Conservation (phyloP, 2,888 invertebrate species). For the Nebria brevicollis region DNA sequence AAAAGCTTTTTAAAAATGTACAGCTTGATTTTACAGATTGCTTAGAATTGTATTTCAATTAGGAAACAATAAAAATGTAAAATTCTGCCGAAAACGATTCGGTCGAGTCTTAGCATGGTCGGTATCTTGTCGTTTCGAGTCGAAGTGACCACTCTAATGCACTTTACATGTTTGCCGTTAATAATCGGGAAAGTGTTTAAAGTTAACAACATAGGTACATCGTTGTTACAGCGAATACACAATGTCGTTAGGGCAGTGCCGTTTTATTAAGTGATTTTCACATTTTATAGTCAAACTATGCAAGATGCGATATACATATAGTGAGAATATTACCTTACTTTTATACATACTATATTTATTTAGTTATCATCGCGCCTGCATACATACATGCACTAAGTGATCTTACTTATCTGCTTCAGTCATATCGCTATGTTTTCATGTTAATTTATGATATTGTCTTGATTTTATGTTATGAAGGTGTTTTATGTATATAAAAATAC, state of each 20-base stretch:
- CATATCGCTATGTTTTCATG: background rate
- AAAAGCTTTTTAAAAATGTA: too few species aligned
- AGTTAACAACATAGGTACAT: slow-evolving; percentile 61
- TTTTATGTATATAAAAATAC: background rate
- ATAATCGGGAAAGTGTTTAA: slow-evolving; percentile 61
- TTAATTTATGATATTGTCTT: background rate
- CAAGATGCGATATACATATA: background rate
- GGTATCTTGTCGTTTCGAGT: slow-evolving; percentile 53
- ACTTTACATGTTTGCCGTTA: slow-evolving; percentile 62
- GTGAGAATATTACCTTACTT: background rate
- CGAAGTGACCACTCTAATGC: slow-evolving; percentile 59
- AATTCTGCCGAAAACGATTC: background rate
- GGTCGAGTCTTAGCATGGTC: slow-evolving; percentile 48
- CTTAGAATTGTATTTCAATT: too few species aligned
- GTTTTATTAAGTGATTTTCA: slow-evolving; percentile 59
- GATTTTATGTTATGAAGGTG: background rate
- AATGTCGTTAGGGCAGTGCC: slow-evolving; percentile 49
- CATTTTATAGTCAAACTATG: slow-evolving; percentile 50
- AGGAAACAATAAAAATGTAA: background rate
- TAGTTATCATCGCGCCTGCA: slow-evolving; percentile 2
- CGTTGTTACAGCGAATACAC: slow-evolving; percentile 59
- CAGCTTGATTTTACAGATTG: too few species aligned
- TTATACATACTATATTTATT: background rate
- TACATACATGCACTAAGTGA: slow-evolving; percentile 5
- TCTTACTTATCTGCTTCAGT: background rate